A percentile compares a stretch with the other conserved stretches of the same genome.
Conservation (phyloP, 2,113 vertebrate genomes). For the Redunca redunca region DNA sequence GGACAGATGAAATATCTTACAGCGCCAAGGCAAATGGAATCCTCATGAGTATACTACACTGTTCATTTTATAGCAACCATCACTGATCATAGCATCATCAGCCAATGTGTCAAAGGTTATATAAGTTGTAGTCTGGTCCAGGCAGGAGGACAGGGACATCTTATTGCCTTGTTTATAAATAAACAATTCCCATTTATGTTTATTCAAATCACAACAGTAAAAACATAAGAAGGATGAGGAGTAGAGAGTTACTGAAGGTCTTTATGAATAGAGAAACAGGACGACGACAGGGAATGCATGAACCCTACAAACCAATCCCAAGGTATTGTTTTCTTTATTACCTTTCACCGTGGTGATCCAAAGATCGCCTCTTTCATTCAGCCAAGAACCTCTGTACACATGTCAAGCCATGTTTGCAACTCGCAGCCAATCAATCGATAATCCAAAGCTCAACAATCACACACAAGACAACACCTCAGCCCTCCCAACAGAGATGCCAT, state of each 20-base stretch:
- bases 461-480: background rate
- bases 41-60: background rate
- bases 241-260: background rate
- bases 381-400: background rate
- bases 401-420: background rate
- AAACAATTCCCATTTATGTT: background rate
- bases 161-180: background rate
- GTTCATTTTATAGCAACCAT: background rate
- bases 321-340: background rate
- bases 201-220: background rate
- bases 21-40: background rate
- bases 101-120: background rate
- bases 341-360: background rate
- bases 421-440: background rate
- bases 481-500: background rate
- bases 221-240: background rate
- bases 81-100: background rate
- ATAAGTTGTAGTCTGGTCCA: background rate
- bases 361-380: background rate
- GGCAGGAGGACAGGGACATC: rapidly evolving
- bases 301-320: background rate
- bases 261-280: background rate
- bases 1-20: background rate
- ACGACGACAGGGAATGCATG: background rate
- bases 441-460: background rate